Percentiles rank a stretch among this genome's conserved stretches.
These are phyloP conservation scores for Archivesica marissinica DNA, from an alignment of 1,140 invertebrate species.

Conservation along the genomic window DNA sequence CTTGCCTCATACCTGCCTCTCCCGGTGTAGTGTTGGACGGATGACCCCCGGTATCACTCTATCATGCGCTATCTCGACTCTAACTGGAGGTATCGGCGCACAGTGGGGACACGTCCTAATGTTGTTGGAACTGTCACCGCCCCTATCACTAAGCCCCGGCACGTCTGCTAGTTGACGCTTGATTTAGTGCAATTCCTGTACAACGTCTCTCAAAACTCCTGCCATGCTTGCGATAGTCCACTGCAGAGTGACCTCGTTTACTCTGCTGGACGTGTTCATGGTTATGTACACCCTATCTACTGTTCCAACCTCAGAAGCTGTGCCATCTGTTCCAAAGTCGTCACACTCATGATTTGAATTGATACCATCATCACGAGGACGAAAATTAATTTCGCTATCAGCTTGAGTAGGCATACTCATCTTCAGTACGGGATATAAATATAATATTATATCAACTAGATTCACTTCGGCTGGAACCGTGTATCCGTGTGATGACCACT, in stretches of 20 bases:
- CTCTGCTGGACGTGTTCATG: neutral
- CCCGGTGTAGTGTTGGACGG: no score
- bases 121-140: neutral
- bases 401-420: neutral
- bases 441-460: no score
- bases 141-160: neutral
- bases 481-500: neutral
- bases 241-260: neutral
- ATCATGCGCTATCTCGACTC: no score
- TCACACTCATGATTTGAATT: neutral
- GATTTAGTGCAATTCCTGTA: neutral
- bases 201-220: neutral
- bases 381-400: conserved; percentile 5
- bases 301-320: neutral
- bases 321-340: neutral
- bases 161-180: neutral
- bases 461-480: no score
- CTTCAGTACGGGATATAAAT: no score
- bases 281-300: neutral
- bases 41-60: no score
- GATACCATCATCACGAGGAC: neutral
- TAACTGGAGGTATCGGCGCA: no score
- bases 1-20: no score
- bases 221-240: neutral
- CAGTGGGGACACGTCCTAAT: no score